A percentile compares a stretch with the other conserved stretches of the same genome.
Evolutionary conservation across 30 jellyfish, hydroid and myxozoan genomes (phyloP).

Genomic region (Catostylus mosaicus): DNA sequence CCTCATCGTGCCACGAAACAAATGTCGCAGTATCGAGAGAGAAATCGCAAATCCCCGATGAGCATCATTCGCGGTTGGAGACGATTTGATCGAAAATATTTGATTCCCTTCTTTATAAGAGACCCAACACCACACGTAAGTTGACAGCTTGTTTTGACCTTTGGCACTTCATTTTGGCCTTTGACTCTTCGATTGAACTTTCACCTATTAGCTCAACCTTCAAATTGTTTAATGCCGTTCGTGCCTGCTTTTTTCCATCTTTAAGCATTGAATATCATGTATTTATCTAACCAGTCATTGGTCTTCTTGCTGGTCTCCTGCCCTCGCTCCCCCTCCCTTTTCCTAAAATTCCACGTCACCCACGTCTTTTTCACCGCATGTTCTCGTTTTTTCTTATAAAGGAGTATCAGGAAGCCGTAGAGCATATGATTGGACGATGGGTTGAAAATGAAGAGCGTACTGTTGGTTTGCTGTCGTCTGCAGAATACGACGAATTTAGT

Average conservation of each 20-base stretch:
- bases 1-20: constrained; percentile 86
- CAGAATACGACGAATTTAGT: constrained; percentile 82
- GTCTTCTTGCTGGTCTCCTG: too few relatives aligned
- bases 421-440: constrained; percentile 97
- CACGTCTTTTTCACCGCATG: too few relatives aligned
- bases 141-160: not conserved
- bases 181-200: not conserved
- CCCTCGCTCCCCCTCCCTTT: too few relatives aligned
- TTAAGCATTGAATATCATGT: too few relatives aligned
- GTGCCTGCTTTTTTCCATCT: too few relatives aligned
- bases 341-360: too few relatives aligned
- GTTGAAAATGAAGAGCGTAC: constrained; percentile 94
- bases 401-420: constrained; percentile 96
- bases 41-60: constrained; percentile 94
- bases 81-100: constrained; percentile 84
- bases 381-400: constrained; percentile 2
- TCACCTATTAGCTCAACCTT: too few relatives aligned
- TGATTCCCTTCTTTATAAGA: constrained; percentile 88
- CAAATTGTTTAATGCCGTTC: too few relatives aligned
- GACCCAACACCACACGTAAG: constrained; percentile 70
- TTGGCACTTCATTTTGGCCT: not conserved
- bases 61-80: constrained; percentile 97
- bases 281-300: too few relatives aligned
- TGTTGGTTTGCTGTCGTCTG: constrained; percentile 84
- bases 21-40: constrained; percentile 72